phyloP scores from a whole-genome alignment of 1,140 invertebrate species.

The Trachymyrmex septentrionalis region DNA sequence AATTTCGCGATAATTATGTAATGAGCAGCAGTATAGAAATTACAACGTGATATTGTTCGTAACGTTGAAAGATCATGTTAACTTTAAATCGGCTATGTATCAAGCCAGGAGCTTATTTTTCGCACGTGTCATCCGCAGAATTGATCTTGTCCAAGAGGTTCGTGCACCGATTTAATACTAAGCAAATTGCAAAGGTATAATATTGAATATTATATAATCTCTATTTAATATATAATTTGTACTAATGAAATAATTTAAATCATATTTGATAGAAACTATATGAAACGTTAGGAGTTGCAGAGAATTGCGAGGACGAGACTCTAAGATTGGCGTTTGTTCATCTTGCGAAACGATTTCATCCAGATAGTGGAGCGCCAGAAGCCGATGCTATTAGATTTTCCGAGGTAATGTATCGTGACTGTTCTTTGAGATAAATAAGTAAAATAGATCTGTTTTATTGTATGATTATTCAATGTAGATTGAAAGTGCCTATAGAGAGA shows the following conservation, averaged over 20 bases:
- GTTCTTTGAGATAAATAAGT: background rate
- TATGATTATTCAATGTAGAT: constrained; percentile 79
- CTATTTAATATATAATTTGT: background rate
- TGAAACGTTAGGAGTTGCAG: constrained; percentile 89
- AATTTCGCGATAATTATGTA: constrained; percentile 16
- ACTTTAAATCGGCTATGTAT: constrained; percentile 1
- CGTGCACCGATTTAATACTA: constrained; percentile 34
- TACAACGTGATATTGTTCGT: background rate
- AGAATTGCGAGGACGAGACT: constrained; percentile 90
- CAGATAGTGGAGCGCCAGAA: constrained; percentile 91
- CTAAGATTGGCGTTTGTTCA: constrained; percentile 91
- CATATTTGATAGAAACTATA: constrained; percentile 89
- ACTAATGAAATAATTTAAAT: background rate
- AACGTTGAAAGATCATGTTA: constrained; percentile 54
- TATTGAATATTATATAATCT: constrained; percentile 1
- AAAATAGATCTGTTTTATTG: background rate
- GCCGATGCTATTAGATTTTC: constrained; percentile 91
- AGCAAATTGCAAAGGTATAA: constrained; percentile 30
- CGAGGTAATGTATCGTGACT: constrained; percentile 83
- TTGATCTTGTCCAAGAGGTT: constrained; percentile 43
- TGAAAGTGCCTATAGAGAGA: constrained; percentile 87
- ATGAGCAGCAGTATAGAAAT: background rate
- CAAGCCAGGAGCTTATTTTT: background rate
- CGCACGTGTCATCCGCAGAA: background rate
- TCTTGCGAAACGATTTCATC: constrained; percentile 93